A percentile compares a stretch with the other conserved stretches of the same genome.
Evolutionary conservation across 1,140 invertebrate species (phyloP).

Genomic region (Ceratoteleas bidentatus): DNA sequence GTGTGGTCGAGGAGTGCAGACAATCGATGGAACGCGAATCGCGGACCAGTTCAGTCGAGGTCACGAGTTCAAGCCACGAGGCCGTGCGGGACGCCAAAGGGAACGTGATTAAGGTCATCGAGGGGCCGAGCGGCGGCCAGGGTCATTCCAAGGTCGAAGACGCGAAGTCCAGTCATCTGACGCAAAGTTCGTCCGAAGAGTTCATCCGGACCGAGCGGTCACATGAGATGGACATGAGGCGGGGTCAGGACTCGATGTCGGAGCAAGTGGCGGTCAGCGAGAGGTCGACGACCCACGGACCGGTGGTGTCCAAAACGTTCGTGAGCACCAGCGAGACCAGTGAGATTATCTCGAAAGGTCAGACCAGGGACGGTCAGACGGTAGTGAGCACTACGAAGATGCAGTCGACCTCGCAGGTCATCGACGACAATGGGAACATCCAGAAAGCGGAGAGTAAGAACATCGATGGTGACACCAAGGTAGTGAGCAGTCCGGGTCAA

Average conservation of each 20-base stretch:
- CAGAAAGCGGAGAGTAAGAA: slow-evolving; percentile 63
- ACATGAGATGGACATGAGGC: too few relatives aligned
- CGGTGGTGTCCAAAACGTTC: slow-evolving; percentile 1
- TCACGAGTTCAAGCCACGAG: slow-evolving; percentile 71
- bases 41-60: slow-evolving; percentile 70
- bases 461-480: slow-evolving; percentile 60
- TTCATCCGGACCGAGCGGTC: slow-evolving; percentile 43
- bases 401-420: slow-evolving; percentile 49
- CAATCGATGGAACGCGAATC: slow-evolving; percentile 68
- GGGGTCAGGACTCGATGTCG: too few relatives aligned
- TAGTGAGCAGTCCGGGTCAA: slow-evolving; percentile 31
- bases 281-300: slow-evolving; percentile 19
- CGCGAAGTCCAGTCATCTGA: slow-evolving; percentile 17
- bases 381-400: slow-evolving; percentile 64
- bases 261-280: neutral
- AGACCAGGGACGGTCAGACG: slow-evolving; percentile 68
- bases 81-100: slow-evolving; percentile 75
- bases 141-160: slow-evolving; percentile 20
- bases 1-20: slow-evolving; percentile 71
- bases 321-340: slow-evolving; percentile 56
- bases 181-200: slow-evolving; percentile 27
- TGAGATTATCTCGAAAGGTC: slow-evolving; percentile 57
- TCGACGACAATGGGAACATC: slow-evolving; percentile 71
- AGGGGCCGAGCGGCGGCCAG: slow-evolving; percentile 53
- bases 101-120: slow-evolving; percentile 72